Evolutionary conservation across 2,113 vertebrate species (phyloP), one percentile per base, ranked within the genome.

Genomic region (Percina caprodes): DNA sequence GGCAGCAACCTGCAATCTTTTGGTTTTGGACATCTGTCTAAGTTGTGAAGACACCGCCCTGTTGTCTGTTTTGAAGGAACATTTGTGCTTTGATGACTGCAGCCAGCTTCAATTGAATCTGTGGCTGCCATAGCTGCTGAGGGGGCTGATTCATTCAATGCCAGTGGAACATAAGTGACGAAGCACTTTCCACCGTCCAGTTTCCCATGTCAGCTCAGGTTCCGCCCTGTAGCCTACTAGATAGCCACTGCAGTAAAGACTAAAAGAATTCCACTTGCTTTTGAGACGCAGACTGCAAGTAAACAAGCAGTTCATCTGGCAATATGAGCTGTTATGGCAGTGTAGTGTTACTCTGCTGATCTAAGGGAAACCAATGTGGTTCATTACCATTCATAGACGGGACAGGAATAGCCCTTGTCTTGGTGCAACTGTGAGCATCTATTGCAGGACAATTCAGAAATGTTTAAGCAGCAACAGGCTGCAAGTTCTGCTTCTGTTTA

Each of bases 321-420:
- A 86, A 87, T 45, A 19, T 74, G 84, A 88, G 51, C 75, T 65
- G 14, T 9, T 58, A 69, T 55, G 69, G 60, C 46, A 49, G 89
- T 76, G 67, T 90, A 73, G 69, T 39, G 65, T 94, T 93, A 82
- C 94, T 60, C 59, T 73, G 82, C 88, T 82, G 78, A 91, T 84
- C 77, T 70, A 16, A 60, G 80, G 61, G 62, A 42, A 75, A 69
- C 80, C 75, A 69, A 58, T 62, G 52, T 14, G 73, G 75, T 61
- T 11, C 62, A 30, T 77, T 80, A 58, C 87, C 72, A 83, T 92
- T 73, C 13, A 14, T 60, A 88, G 89, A 79, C 77, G 58, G 68
- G 86, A 93, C 91, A 90, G 88, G 86, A 94, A 94, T 95, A 95
- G 88, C 76, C 42, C 66, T 73, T 54, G 66, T 79, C 68, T 81